A percentile compares a stretch with the other conserved stretches of the same genome.
These are phyloP conservation scores for Proterorhinus semilunaris DNA, from an alignment of 2,113 vertebrate species.

Conservation along the genomic window DNA sequence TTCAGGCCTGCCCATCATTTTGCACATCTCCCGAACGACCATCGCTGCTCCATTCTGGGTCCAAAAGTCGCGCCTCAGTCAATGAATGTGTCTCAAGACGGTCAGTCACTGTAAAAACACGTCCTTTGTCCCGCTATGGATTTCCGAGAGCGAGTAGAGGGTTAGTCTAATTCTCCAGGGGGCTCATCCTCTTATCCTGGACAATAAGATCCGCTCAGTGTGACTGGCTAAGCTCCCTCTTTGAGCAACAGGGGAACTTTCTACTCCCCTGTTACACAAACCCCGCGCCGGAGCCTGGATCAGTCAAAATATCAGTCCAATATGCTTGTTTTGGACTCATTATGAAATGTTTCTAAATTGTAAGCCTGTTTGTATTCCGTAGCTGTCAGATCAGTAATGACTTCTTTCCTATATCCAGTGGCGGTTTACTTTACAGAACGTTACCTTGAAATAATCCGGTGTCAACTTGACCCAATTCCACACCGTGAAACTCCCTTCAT, in stretches of 20 bases:
- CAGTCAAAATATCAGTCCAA: neutral
- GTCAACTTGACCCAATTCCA: constrained; percentile 6
- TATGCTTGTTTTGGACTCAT: constrained; percentile 7
- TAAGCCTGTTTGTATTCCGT: constrained; percentile 5
- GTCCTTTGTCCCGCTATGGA: constrained; percentile 55
- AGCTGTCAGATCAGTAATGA: neutral
- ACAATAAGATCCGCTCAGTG: constrained; percentile 68
- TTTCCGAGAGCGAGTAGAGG: constrained; percentile 50
- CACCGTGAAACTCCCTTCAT: neutral
- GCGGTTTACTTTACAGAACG: neutral
- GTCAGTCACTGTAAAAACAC: constrained; percentile 46
- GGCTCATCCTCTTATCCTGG: constrained; percentile 67
- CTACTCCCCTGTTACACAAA: constrained; percentile 42
- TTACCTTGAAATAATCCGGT: constrained; percentile 22
- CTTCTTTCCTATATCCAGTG: neutral
- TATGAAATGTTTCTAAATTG: constrained; percentile 10
- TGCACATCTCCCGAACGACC: constrained; percentile 21
- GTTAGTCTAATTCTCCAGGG: constrained; percentile 60
- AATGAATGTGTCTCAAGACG: constrained; percentile 33
- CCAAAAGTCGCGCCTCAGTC: constrained; percentile 25
- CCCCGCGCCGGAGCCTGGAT: neutral
- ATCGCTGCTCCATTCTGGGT: constrained; percentile 12
- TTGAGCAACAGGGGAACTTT: constrained; percentile 44
- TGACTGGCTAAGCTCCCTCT: constrained; percentile 63
- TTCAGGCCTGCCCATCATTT: neutral